Evolutionary conservation across 2,888 invertebrate species (phyloP), one percentile per base, ranked within the genome.

Genomic region (Lepidochrysops patricia): DNA sequence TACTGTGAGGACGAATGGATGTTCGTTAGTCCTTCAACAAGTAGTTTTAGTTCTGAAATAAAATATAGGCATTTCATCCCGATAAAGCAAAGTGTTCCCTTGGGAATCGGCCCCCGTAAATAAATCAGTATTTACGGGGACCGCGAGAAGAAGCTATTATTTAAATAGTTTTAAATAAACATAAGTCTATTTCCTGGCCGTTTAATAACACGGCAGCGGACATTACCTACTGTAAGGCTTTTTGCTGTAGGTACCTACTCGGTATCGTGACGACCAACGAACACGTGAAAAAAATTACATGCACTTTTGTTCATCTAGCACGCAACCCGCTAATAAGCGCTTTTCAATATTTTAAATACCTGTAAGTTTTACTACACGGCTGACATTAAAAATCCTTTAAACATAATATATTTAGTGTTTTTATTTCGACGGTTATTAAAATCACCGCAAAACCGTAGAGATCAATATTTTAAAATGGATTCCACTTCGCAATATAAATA

Each of bases 241-340:
- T 43, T 54, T 29, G 27, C 52, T 54, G 15, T 48, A 48, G 7
- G 2, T 49, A 49, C 0, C 6, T 23, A 43, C 19, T 2, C 9
- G 6, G 29, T 43, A 19, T 54, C 54, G 54, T 54, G 54, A 54
- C 54, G 3, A 15, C 19, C 4, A 54, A 54, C 34, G 1, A 34
- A 34, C 54, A 54, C 54, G 54, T 54, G 54, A 32, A 12, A 32
- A 29, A 54, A 13, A 32, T 32, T 29, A 54, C 54, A 29, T 29
- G 27, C 27, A 54, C 54, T 54, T 54, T 54, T 54, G 29, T 54
- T 54, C 19, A 29, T 12, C 29, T 54, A 27, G 9, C 32, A 19
- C 29, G 25, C 26, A n/a, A 13, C n/a, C n/a, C n/a, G 25, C 6
- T 50, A 50, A 50, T 26, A 13, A 50, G 6, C 25, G 26, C 50